Percentiles rank a stretch among this genome's conserved stretches.
phyloP scores from a whole-genome alignment of 2,113 vertebrate species.

The Psittacara wagleri region DNA sequence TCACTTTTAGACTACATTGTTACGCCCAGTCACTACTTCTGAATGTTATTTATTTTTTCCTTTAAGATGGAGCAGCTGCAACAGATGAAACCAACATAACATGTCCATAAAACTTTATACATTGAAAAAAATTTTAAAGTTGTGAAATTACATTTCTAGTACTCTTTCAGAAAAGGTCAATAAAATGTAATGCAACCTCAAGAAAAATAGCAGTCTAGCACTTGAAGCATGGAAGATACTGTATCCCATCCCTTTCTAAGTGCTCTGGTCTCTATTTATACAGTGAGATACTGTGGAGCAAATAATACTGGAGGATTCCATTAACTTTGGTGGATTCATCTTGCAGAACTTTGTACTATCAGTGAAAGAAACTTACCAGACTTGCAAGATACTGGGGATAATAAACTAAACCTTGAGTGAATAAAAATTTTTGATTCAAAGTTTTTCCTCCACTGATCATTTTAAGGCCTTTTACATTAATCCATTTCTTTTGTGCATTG shows the following conservation, averaged over 20 bases:
- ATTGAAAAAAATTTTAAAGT: neutral
- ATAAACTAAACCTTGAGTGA: neutral
- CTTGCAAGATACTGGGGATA: neutral
- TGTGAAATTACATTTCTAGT: neutral
- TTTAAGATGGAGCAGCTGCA: neutral
- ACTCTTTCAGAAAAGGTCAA: neutral
- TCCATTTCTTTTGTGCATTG: neutral
- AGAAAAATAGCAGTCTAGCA: neutral
- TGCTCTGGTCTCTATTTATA: neutral
- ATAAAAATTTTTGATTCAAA: neutral
- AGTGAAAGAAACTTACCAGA: neutral
- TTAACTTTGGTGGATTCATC: neutral
- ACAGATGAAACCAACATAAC: neutral
- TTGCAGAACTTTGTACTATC: neutral
- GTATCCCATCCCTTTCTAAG: neutral
- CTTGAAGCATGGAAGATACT: neutral
- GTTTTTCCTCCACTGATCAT: neutral
- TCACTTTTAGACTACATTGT: neutral
- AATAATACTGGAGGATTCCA: neutral
- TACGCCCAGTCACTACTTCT: neutral
- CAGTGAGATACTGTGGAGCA: neutral
- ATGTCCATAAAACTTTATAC: neutral
- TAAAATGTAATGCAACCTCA: neutral
- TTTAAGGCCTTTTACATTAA: neutral
- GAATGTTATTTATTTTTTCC: neutral